Evolutionary conservation across 2,888 invertebrate species (phyloP).

Genomic region (Syritta pipiens): DNA sequence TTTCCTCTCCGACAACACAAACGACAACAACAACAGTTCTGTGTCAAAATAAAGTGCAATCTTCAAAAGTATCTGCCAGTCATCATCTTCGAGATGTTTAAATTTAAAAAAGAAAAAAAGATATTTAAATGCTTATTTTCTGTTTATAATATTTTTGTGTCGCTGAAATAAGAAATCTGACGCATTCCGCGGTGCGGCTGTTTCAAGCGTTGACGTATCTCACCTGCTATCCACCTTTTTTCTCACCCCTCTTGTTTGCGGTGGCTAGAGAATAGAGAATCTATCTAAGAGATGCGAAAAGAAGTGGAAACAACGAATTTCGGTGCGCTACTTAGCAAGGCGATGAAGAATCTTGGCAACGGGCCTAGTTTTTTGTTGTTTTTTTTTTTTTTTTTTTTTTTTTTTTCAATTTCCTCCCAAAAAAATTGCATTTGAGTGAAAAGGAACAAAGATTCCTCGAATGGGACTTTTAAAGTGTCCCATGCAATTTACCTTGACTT

Average conservation of each 20-base stretch:
- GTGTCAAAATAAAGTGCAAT: conserved; percentile 5
- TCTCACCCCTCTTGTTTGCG: background rate
- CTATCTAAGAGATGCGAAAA: background rate
- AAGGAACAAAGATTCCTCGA: conserved; percentile 23
- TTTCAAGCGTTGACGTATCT: conserved; percentile 61
- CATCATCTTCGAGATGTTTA: too few relatives aligned
- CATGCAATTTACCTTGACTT: conserved; percentile 26
- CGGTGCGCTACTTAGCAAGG: conserved; percentile 7
- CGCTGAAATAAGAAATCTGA: conserved; percentile 52
- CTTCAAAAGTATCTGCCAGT: conserved; percentile 12
- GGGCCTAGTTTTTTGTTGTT: conserved; percentile 40
- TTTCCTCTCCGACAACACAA: background rate
- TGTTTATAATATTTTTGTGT: conserved; percentile 17
- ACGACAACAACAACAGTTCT: background rate
- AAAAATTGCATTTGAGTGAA: background rate
- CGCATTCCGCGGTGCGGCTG: conserved; percentile 48
- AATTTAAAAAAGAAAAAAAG: too few relatives aligned
- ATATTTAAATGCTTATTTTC: background rate
- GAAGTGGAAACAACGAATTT: conserved; percentile 3
- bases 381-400: too few relatives aligned
- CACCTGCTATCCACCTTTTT: conserved; percentile 50
- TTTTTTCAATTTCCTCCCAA: conserved; percentile 16
- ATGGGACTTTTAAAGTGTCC: background rate
- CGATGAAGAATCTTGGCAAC: conserved; percentile 41
- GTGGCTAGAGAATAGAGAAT: conserved; percentile 9